These are phyloP conservation scores for Meteorus sp. DNA, from an alignment of 1,140 invertebrate genomes.

Conservation along the genomic window DNA sequence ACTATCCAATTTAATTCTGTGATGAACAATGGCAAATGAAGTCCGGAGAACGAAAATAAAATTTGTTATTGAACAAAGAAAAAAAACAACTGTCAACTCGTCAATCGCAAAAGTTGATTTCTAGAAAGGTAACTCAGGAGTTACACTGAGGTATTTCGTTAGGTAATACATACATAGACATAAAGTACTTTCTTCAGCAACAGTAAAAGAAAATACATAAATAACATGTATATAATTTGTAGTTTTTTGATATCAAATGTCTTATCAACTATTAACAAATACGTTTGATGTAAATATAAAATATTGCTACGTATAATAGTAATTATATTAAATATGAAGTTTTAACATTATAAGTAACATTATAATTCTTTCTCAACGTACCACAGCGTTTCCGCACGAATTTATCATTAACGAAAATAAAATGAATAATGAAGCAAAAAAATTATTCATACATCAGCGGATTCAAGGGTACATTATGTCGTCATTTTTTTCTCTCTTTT, in stretches of 20 bases:
- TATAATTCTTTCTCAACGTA: not conserved
- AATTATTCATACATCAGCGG: too few relatives aligned
- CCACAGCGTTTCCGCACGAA: not conserved
- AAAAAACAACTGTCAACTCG: not conserved
- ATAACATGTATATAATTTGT: slow-evolving; percentile 4
- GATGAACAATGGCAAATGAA: not conserved
- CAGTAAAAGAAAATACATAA: slow-evolving; percentile 24
- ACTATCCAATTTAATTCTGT: slow-evolving; percentile 24
- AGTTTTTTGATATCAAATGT: slow-evolving; percentile 19
- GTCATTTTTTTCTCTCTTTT: not conserved
- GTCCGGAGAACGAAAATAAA: slow-evolving; percentile 16
- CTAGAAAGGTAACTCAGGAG: slow-evolving; percentile 37
- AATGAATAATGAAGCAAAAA: not conserved
- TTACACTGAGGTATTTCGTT: slow-evolving; percentile 55
- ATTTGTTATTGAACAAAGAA: not conserved
- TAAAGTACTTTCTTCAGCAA: slow-evolving; percentile 21
- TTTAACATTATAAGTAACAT: slow-evolving; percentile 47
- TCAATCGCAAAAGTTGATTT: slow-evolving; percentile 2
- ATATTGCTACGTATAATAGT: slow-evolving; percentile 45
- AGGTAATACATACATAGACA: slow-evolving; percentile 41
- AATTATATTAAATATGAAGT: too few relatives aligned
- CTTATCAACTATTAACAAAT: slow-evolving; percentile 31
- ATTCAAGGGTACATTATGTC: too few relatives aligned
- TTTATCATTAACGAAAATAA: not conserved
- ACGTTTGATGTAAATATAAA: slow-evolving; percentile 30